phyloP scores from a whole-genome alignment of 2,888 invertebrate species.

The Schizaphis graminum region DNA sequence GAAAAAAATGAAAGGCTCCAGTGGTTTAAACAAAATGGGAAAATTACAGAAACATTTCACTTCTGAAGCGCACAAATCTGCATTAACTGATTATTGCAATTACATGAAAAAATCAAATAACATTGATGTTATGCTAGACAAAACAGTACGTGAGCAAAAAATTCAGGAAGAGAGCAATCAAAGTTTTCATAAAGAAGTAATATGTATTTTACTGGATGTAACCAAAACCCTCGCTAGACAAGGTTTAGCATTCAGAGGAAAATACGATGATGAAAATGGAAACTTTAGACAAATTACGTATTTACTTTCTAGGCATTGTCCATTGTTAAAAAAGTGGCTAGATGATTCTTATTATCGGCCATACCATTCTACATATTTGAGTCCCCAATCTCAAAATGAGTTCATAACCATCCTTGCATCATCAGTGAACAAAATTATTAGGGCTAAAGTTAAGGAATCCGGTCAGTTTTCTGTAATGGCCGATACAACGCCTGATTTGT shows the following conservation, averaged over 20 bases:
- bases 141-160: background rate
- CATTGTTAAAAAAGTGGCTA: conserved; percentile 40
- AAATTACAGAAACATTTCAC: conserved; percentile 34
- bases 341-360: no score
- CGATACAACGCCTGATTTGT: no score
- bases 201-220: conserved; percentile 19
- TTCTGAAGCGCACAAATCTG: conserved; percentile 24
- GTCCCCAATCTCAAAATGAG: conserved; percentile 60
- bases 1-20: conserved; percentile 27
- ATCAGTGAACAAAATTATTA: conserved; percentile 21
- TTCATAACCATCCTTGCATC: conserved; percentile 7
- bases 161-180: conserved; percentile 18
- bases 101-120: conserved; percentile 34
- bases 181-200: conserved; percentile 45
- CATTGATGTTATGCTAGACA: conserved; percentile 19
- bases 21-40: background rate
- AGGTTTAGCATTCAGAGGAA: conserved; percentile 41
- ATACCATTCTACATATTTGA: conserved; percentile 64
- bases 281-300: conserved; percentile 47
- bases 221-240: conserved; percentile 20
- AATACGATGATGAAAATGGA: conserved; percentile 31
- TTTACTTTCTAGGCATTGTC: conserved; percentile 31
- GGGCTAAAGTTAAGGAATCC: conserved; percentile 34
- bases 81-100: conserved; percentile 36
- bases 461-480: no score